Evolutionary conservation across 2,797 vertebrate species (phyloP).

Genomic region (Aplochiton taeniatus): DNA sequence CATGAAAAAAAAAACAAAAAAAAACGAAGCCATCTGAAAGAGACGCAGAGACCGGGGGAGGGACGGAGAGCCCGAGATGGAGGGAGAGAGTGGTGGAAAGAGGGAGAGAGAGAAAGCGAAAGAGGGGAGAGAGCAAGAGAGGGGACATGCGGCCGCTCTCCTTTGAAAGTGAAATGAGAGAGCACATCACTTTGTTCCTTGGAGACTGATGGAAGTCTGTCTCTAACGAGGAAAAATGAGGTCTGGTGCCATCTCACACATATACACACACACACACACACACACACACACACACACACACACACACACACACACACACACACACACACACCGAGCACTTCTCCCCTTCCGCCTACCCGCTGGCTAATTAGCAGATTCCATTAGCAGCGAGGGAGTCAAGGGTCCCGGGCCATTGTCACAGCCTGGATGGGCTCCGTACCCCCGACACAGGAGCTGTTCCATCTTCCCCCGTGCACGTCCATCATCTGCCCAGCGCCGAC

Average conservation of each 20-base stretch:
- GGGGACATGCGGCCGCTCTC: neutral
- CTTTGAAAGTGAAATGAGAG: constrained; percentile 13
- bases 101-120: neutral
- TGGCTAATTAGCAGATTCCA: constrained; percentile 44
- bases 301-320: neutral
- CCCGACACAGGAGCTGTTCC: no score
- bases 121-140: constrained; percentile 8
- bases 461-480: no score
- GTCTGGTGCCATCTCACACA: constrained; percentile 39
- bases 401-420: neutral
- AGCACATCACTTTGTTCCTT: constrained; percentile 34
- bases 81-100: constrained; percentile 27
- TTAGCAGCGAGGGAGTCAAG: constrained; percentile 5
- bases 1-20: constrained; percentile 20
- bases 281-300: constrained; percentile 28
- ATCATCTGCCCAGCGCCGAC: no score
- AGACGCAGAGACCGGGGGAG: neutral
- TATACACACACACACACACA: constrained; percentile 19
- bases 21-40: constrained; percentile 8
- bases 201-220: constrained; percentile 46
- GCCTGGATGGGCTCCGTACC: no score
- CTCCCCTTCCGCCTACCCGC: constrained; percentile 2
- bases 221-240: constrained; percentile 54
- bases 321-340: constrained; percentile 2
- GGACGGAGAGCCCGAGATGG: constrained; percentile 5